Conservation (phyloP, 2,888 invertebrate genomes). For the Steromphala cineraria region DNA sequence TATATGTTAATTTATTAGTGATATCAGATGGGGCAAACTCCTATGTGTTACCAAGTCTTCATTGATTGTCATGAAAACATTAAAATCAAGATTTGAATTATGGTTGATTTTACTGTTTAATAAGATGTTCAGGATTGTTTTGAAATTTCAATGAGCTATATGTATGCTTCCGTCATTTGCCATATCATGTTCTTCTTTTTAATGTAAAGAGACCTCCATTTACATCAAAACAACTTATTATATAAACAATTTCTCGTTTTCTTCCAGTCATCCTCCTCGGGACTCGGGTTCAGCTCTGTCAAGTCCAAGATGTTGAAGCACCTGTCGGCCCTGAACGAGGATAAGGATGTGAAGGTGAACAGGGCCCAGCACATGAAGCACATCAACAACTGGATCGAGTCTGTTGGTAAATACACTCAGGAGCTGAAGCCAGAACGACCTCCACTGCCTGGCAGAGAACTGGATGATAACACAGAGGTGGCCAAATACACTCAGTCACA, state of each 20-base stretch:
- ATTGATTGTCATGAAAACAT: no score
- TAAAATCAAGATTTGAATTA: no score
- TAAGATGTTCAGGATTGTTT: no score
- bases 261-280: constrained; percentile 54
- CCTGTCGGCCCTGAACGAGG: constrained; percentile 34
- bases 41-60: no score
- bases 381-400: constrained; percentile 54
- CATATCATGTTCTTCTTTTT: no score
- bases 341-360: constrained; percentile 33
- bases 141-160: no score
- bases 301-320: constrained; percentile 46
- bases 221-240: no score
- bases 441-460: not conserved
- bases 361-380: constrained; percentile 47
- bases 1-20: no score
- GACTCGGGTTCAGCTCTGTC: constrained; percentile 48
- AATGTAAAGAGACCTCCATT: no score
- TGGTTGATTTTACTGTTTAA: no score
- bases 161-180: no score
- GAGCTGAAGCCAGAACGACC: constrained; percentile 30
- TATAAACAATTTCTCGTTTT: not conserved
- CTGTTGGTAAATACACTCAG: constrained; percentile 39
- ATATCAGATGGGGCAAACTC: no score
- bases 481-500: not conserved
- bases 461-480: not conserved